These are phyloP conservation scores for Chascanopsetta lugubris DNA, from an alignment of 2,113 vertebrate genomes.

Conservation along the genomic window DNA sequence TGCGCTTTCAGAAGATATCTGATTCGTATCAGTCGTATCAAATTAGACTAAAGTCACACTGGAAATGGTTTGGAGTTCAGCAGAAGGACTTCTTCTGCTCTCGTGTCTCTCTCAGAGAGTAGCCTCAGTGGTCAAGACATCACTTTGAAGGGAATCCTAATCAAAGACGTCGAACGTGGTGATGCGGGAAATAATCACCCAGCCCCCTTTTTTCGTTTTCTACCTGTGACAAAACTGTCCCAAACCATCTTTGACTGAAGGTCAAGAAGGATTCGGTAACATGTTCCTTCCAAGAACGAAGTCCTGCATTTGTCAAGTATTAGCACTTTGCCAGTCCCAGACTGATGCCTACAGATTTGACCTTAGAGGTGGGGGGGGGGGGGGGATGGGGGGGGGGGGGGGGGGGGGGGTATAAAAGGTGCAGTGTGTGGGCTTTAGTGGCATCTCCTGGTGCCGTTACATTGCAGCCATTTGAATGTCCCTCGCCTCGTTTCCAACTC, in stretches of 20 bases:
- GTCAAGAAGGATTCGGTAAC: not conserved
- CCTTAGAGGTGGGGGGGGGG: too few species aligned
- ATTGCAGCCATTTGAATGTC: too few species aligned
- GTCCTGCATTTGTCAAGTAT: slow-evolving; percentile 10
- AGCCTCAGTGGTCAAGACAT: slow-evolving; percentile 43
- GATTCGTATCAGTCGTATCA: slow-evolving; percentile 23
- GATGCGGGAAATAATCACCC: slow-evolving; percentile 13
- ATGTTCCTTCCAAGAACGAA: not conserved
- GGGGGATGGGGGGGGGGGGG: too few species aligned
- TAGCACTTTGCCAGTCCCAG: slow-evolving; percentile 6
- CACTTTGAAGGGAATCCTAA: slow-evolving; percentile 38
- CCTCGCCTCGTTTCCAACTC: too few species aligned
- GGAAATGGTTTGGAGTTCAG: slow-evolving; percentile 37
- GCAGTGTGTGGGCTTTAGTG: too few species aligned
- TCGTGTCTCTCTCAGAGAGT: slow-evolving; percentile 16
- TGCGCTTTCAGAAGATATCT: slow-evolving; percentile 47
- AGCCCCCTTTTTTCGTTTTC: not conserved
- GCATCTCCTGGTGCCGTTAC: too few species aligned
- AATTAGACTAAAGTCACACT: slow-evolving; percentile 45
- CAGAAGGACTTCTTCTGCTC: slow-evolving; percentile 1
- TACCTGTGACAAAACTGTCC: slow-evolving; percentile 21
- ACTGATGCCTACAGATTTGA: slow-evolving; percentile 4
- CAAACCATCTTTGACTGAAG: slow-evolving; percentile 36
- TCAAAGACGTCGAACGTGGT: slow-evolving; percentile 19
- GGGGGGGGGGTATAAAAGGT: too few species aligned